These are phyloP conservation scores for Epinotia nisella DNA, from an alignment of 2,888 invertebrate genomes.

Conservation along the genomic window DNA sequence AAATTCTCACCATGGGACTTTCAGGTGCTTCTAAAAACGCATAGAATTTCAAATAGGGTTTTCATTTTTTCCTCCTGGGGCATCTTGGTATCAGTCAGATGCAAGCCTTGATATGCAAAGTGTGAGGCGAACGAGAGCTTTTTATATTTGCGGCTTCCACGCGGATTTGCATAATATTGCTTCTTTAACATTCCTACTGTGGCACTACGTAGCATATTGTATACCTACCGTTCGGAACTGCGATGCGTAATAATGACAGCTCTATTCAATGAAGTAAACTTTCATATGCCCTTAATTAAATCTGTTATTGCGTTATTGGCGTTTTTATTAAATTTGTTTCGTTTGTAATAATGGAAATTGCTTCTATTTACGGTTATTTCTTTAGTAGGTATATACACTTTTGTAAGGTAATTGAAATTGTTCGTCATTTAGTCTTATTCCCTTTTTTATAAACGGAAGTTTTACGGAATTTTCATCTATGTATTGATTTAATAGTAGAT, in stretches of 20 bases:
- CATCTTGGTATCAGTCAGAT: constrained; percentile 78
- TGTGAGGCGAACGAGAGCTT: constrained; percentile 78
- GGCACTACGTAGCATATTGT: constrained; percentile 68
- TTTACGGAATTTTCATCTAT: neutral
- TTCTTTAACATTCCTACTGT: constrained; percentile 80
- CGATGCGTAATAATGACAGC: constrained; percentile 44
- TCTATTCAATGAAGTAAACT: constrained; percentile 37
- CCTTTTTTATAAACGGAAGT: neutral
- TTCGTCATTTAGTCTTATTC: neutral
- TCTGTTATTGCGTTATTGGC: constrained; percentile 14
- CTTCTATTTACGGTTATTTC: neutral
- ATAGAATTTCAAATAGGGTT: constrained; percentile 82
- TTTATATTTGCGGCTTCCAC: constrained; percentile 82
- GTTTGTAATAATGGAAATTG: constrained; percentile 14
- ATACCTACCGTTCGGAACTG: constrained; percentile 54
- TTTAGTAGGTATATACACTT: neutral
- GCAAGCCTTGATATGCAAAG: constrained; percentile 85
- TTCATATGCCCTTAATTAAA: constrained; percentile 27
- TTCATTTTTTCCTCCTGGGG: constrained; percentile 80
- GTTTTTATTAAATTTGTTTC: constrained; percentile 11
- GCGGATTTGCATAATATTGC: constrained; percentile 85
- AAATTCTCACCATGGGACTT: constrained; percentile 48
- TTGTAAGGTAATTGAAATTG: neutral
- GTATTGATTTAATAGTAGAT: too few species aligned
- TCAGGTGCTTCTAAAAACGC: constrained; percentile 74